A percentile compares a stretch with the other conserved stretches of the same genome.
These are phyloP conservation scores for Dicrurus megarhynchus DNA, from an alignment of 2,113 vertebrate genomes.

Conservation along the genomic window DNA sequence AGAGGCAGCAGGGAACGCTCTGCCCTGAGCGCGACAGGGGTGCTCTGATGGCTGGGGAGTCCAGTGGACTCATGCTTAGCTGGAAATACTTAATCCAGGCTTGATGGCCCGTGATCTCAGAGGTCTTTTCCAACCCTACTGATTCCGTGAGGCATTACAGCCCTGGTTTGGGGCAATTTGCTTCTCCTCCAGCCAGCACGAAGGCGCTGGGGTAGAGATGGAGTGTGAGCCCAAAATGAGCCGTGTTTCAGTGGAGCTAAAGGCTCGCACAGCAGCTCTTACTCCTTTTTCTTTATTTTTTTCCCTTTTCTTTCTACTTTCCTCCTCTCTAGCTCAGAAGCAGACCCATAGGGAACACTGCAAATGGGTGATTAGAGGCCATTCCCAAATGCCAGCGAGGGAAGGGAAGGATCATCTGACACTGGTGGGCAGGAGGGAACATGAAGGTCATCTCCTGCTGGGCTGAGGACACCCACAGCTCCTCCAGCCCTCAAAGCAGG, in stretches of 20 bases:
- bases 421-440: background rate
- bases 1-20: rapidly evolving
- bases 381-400: background rate
- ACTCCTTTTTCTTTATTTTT: background rate
- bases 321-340: slow-evolving; percentile 1
- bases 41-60: background rate
- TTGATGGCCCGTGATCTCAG: background rate
- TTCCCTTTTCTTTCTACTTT: background rate
- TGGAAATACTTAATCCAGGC: background rate
- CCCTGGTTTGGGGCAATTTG: background rate
- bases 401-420: background rate
- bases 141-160: background rate
- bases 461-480: background rate
- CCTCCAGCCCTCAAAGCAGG: background rate
- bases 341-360: background rate
- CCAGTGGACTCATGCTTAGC: rapidly evolving
- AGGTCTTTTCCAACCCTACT: background rate
- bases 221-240: background rate
- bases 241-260: background rate
- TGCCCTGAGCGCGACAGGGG: rapidly evolving
- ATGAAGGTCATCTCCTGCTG: background rate
- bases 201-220: background rate
- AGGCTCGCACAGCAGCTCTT: background rate
- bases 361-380: background rate
- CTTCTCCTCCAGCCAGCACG: background rate